Conservation (phyloP, 2,888 invertebrate species). For the Synanthedon myopaeformis region DNA sequence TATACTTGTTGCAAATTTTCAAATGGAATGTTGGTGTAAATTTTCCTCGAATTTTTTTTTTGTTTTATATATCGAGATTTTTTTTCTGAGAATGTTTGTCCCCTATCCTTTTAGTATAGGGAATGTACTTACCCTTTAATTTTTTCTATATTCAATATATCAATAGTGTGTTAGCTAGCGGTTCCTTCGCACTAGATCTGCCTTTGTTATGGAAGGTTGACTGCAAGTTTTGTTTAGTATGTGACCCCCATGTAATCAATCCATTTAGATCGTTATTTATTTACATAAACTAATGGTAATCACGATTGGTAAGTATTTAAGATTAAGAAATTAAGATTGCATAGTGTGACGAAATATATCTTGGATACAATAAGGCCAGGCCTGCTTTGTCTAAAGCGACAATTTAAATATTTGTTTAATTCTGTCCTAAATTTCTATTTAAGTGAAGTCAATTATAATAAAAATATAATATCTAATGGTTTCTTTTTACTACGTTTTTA, state of each 20-base stretch:
- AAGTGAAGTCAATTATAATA: no score
- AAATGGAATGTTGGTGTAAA: constrained; percentile 80
- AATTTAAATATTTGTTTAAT: no score
- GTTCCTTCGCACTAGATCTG: constrained; percentile 44
- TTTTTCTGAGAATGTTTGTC: constrained; percentile 72
- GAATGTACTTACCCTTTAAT: constrained; percentile 40
- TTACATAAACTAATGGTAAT: not conserved
- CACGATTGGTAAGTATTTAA: not conserved
- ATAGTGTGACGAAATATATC: not conserved
- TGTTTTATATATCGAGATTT: constrained; percentile 31
- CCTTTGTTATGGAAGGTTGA: constrained; percentile 54
- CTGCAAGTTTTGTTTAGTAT: constrained; percentile 33
- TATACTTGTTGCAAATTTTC: constrained; percentile 51
- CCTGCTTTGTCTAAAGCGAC: no score
- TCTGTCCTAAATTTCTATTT: no score
- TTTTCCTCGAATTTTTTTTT: constrained; percentile 31
- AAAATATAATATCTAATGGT: no score
- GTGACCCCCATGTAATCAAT: not conserved
- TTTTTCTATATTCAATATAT: constrained; percentile 37
- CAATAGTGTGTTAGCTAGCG: constrained; percentile 55
- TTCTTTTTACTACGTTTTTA: no score
- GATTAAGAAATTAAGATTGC: not conserved
- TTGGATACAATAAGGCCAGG: no score
- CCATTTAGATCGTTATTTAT: not conserved
- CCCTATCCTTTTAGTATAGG: constrained; percentile 54